Percentiles rank a stretch among this genome's conserved stretches.
These are phyloP conservation scores for Leptopilina boulardi DNA, from an alignment of 1,140 invertebrate species.

Conservation along the genomic window DNA sequence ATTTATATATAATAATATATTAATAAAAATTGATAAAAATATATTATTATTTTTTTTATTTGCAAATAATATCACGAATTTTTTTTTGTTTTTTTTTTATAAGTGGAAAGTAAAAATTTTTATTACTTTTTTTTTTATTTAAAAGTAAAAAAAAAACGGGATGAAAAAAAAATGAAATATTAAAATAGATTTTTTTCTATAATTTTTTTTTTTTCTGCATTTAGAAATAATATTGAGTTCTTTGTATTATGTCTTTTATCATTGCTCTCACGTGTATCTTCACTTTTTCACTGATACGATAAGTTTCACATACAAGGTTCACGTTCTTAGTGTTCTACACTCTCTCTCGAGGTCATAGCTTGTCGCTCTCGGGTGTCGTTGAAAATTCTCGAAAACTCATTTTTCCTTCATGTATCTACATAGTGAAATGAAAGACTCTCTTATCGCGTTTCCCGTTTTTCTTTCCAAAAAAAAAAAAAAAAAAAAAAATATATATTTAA, in stretches of 20 bases:
- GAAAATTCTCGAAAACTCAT: slow-evolving; percentile 3
- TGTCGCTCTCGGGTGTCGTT: not conserved
- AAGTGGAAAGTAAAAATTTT: too few species aligned
- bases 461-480: not conserved
- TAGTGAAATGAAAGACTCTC: not conserved
- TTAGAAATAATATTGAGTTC: not conserved
- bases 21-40: too few species aligned
- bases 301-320: slow-evolving; percentile 9
- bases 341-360: not conserved
- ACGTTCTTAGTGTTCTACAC: not conserved
- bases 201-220: too few species aligned
- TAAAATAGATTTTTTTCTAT: too few species aligned
- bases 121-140: too few species aligned
- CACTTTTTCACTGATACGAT: slow-evolving; percentile 7
- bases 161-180: too few species aligned
- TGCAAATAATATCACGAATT: too few species aligned
- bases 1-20: too few species aligned
- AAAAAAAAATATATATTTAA: too few species aligned
- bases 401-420: slow-evolving; percentile 24
- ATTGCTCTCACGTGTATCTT: not conserved
- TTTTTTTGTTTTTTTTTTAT: too few species aligned
- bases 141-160: too few species aligned
- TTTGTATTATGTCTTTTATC: not conserved
- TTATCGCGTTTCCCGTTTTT: slow-evolving; percentile 11
- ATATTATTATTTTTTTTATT: too few species aligned